These are phyloP conservation scores for Cryptoprocta ferox DNA, from an alignment of 2,797 vertebrate species.

Conservation along the genomic window DNA sequence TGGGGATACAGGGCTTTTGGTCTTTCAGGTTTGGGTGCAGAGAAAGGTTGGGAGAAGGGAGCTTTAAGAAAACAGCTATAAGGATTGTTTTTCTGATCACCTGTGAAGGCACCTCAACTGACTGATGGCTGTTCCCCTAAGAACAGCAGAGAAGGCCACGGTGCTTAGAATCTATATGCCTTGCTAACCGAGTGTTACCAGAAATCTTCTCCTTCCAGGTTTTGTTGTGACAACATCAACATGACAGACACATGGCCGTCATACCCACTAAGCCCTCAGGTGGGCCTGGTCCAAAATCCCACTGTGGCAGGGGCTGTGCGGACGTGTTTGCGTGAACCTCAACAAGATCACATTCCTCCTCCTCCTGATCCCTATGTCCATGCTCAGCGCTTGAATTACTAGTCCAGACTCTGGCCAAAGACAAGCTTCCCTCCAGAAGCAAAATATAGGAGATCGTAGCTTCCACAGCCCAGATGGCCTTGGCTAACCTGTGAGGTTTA, in stretches of 20 bases:
- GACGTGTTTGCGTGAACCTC: background rate
- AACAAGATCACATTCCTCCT: background rate
- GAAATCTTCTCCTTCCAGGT: constrained; percentile 54
- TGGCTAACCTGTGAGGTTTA: background rate
- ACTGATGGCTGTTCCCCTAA: background rate
- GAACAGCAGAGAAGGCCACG: background rate
- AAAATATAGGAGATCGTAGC: background rate
- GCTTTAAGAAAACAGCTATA: constrained; percentile 63
- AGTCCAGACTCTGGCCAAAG: constrained; percentile 54
- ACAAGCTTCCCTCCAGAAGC: background rate
- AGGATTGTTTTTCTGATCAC: background rate
- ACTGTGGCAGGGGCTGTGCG: fast-evolving
- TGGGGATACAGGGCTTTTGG: background rate
- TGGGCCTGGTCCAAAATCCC: constrained; percentile 67
- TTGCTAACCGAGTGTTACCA: constrained; percentile 43
- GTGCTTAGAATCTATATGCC: constrained; percentile 73
- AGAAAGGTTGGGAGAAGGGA: background rate
- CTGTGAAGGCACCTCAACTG: background rate
- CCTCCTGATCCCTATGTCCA: background rate
- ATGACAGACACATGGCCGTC: constrained; percentile 62
- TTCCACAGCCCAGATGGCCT: background rate
- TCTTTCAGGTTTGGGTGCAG: constrained; percentile 42
- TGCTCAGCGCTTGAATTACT: background rate
- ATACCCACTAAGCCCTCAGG: constrained; percentile 41
- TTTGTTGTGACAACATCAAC: constrained; percentile 77